phyloP scores from a whole-genome alignment of 1,140 invertebrate genomes.

The Drosophila virilis region DNA sequence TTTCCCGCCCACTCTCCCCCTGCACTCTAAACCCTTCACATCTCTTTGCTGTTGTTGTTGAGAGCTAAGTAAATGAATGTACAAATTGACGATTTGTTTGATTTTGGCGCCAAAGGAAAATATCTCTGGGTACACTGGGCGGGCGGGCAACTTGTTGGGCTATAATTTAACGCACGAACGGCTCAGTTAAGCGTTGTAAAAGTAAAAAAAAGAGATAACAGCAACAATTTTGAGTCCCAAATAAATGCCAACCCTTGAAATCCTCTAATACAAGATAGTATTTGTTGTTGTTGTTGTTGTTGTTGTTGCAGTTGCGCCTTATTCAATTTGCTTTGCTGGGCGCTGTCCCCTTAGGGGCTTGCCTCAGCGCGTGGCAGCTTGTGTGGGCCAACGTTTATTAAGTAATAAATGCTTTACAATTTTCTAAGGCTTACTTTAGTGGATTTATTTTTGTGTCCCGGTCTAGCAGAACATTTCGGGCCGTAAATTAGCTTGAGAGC shows the following conservation, averaged over 20 bases:
- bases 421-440: constrained; percentile 56
- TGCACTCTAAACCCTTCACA: neutral
- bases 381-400: constrained; percentile 54
- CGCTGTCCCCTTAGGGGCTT: constrained; percentile 1
- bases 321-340: constrained; percentile 58
- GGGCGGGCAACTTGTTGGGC: constrained; percentile 46
- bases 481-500: constrained; percentile 55
- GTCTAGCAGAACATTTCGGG: constrained; percentile 20
- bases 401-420: constrained; percentile 75
- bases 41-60: constrained; percentile 26
- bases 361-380: neutral
- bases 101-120: constrained; percentile 66
- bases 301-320: constrained; percentile 31
- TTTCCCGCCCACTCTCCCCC: neutral
- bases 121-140: constrained; percentile 38
- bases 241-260: constrained; percentile 59
- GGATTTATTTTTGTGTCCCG: constrained; percentile 34
- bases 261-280: constrained; percentile 60
- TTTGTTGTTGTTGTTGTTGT: constrained; percentile 45
- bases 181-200: constrained; percentile 70
- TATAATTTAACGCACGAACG: constrained; percentile 82
- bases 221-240: constrained; percentile 45
- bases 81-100: constrained; percentile 81
- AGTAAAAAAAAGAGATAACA: constrained; percentile 28
- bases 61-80: constrained; percentile 78